phyloP scores from a whole-genome alignment of 2,888 invertebrate species.

The Drosophila kanekoi region DNA sequence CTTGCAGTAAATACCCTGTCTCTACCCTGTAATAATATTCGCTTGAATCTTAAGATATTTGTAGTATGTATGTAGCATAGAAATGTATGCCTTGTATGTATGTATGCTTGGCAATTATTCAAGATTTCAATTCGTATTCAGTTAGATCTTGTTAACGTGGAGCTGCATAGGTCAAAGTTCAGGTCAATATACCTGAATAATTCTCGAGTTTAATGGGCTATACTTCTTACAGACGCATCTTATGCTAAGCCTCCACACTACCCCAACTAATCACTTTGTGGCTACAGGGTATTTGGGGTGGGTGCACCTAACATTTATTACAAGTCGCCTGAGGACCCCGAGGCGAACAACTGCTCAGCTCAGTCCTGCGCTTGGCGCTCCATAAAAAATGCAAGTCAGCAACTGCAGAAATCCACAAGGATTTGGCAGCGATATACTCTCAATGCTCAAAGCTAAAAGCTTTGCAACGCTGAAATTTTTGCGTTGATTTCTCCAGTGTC shows the following conservation, averaged over 20 bases:
- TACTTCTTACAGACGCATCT: no score
- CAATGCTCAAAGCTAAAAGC: constrained; percentile 69
- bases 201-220: no score
- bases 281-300: constrained; percentile 21
- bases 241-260: not conserved
- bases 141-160: no score
- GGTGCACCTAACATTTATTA: constrained; percentile 58
- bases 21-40: no score
- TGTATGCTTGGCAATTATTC: no score
- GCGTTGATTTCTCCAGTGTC: constrained; percentile 70
- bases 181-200: no score
- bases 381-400: constrained; percentile 75
- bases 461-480: constrained; percentile 46
- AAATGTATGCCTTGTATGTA: no score
- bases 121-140: no score
- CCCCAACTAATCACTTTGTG: no score
- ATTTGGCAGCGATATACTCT: constrained; percentile 66
- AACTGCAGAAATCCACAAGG: constrained; percentile 67
- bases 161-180: no score
- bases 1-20: constrained; percentile 8
- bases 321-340: constrained; percentile 33
- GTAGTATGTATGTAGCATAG: no score
- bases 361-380: constrained; percentile 12
- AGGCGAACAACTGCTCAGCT: constrained; percentile 19
- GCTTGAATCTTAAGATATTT: no score